phyloP scores from a whole-genome alignment of 2,888 invertebrate genomes.

The Philereme vetulata region DNA sequence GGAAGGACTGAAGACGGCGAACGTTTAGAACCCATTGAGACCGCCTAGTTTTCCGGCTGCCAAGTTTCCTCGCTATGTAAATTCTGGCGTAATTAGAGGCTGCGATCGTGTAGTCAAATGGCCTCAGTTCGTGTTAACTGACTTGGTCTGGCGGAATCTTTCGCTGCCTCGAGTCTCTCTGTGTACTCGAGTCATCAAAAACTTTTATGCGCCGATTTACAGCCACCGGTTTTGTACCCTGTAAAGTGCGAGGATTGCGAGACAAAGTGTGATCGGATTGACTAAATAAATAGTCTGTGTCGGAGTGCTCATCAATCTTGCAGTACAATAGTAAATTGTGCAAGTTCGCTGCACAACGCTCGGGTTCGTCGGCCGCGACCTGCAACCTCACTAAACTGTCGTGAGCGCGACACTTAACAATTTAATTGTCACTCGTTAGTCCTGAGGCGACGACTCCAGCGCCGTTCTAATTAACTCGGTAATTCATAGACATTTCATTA shows the following conservation, averaged over 20 bases:
- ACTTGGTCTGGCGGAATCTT: slow-evolving; percentile 53
- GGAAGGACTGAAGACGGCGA: slow-evolving; percentile 38
- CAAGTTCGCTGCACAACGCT: slow-evolving; percentile 61
- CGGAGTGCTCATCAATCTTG: slow-evolving; percentile 77
- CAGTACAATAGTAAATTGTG: slow-evolving; percentile 73
- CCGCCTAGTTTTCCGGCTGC: slow-evolving; percentile 59
- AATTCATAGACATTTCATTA: slow-evolving; percentile 72
- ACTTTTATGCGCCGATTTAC: slow-evolving; percentile 69
- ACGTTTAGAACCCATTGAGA: slow-evolving; percentile 55
- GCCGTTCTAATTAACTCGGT: slow-evolving; percentile 69
- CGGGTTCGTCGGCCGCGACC: slow-evolving; percentile 74
- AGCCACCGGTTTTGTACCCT: slow-evolving; percentile 63
- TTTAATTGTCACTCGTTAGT: slow-evolving; percentile 80
- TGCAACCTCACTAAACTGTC: slow-evolving; percentile 76
- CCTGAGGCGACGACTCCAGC: slow-evolving; percentile 66
- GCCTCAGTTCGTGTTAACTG: slow-evolving; percentile 56
- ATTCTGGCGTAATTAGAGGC: slow-evolving; percentile 68
- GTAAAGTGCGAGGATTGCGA: slow-evolving; percentile 74
- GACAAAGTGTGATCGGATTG: slow-evolving; percentile 79
- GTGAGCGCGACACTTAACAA: slow-evolving; percentile 74
- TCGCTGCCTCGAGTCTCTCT: slow-evolving; percentile 41
- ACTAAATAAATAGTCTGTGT: slow-evolving; percentile 77
- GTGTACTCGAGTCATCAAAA: slow-evolving; percentile 47
- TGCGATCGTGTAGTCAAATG: slow-evolving; percentile 61
- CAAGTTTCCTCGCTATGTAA: slow-evolving; percentile 69